phyloP scores from a whole-genome alignment of 2,113 vertebrate genomes.

The Syngnathus scovelli region DNA sequence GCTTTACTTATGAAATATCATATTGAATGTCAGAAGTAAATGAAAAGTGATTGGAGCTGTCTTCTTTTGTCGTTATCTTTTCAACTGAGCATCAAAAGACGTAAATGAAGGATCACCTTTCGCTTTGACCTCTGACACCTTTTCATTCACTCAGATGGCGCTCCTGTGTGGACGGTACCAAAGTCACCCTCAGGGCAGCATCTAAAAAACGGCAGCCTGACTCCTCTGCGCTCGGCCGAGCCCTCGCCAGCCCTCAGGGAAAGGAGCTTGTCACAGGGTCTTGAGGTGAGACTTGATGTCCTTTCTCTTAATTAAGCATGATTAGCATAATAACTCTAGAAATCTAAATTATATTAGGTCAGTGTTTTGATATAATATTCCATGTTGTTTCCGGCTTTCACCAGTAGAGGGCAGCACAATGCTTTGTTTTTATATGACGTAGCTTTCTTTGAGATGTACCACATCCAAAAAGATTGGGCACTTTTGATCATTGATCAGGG shows the following conservation, averaged over 20 bases:
- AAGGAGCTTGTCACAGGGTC: conserved; percentile 58
- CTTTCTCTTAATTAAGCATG: too few relatives aligned
- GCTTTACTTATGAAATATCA: conserved; percentile 4
- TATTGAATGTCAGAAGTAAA: conserved; percentile 22
- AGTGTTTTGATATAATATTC: neutral
- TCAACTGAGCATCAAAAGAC: neutral
- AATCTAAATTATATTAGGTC: too few relatives aligned
- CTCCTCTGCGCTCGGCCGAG: conserved; percentile 77
- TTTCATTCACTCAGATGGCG: conserved; percentile 77
- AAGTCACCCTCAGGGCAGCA: conserved; percentile 83
- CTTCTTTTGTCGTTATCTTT: conserved; percentile 7
- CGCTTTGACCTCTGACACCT: conserved; percentile 19
- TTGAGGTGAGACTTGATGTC: conserved; percentile 75
- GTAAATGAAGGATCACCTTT: neutral
- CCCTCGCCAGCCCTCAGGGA: conserved; percentile 74
- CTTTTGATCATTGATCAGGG: too few relatives aligned
- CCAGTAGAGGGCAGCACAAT: conserved; percentile 55
- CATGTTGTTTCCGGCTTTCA: neutral
- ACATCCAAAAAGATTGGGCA: neutral
- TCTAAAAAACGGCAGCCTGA: conserved; percentile 81
- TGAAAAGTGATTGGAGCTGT: neutral
- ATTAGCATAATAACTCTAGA: too few relatives aligned
- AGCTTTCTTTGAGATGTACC: neutral
- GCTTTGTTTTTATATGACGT: neutral
- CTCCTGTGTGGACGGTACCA: conserved; percentile 84